Base-by-base conservation (phyloP, 2,888 invertebrate species). In the Scaptomyza tumidula region DNA sequence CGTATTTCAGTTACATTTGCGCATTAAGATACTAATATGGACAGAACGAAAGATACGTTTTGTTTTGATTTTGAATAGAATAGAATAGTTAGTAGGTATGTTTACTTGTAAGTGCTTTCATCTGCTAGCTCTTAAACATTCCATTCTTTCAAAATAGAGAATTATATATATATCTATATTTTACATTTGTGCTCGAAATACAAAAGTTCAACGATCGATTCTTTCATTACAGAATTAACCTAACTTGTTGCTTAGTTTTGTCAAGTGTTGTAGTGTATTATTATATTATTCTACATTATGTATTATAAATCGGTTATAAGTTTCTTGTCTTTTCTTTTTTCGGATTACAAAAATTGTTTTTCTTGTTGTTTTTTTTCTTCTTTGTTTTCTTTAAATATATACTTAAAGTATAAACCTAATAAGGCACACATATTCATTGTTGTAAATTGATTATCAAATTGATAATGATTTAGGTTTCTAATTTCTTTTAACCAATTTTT, bases 381-480 rank as follows among this genome's bases (percentile, higher is more conserved):
- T 16, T 49, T 66, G 59, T 27, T 10, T 57, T 33, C 60, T 69
- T 71, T 65, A 61, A 73, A 64, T 67, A 76, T 75, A 72, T 80
- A 73, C 78, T 88, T 89, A 78, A 50, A 86, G 83, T 87, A 90
- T 90, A 91, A 91, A 90, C 91, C 86, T 91, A 91, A 88, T 91
- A 91, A 91, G 91, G 91, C 91, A 91, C 91, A 90, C 87, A 88
- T 88, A 86, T 88, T 89, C 88, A 84, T 89, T 89, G 78, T 85
- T 71, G 63, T 65, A 69, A 67, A 70, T 75, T 75, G 56, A 50
- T 71, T 59, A 29, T 66, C 43, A 13, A 43, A 52, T 29, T 24
- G 29, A 31, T 44, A 31, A 50, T 50, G 35, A 46, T 52, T 46
- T 61, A 31, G 41, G 29, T 41, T 39, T 60, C 49, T 37, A 41